Percentiles rank a stretch among this genome's conserved stretches.
Conservation (phyloP, 1,140 invertebrate species). For the Caenorhabditis tropicalis region DNA sequence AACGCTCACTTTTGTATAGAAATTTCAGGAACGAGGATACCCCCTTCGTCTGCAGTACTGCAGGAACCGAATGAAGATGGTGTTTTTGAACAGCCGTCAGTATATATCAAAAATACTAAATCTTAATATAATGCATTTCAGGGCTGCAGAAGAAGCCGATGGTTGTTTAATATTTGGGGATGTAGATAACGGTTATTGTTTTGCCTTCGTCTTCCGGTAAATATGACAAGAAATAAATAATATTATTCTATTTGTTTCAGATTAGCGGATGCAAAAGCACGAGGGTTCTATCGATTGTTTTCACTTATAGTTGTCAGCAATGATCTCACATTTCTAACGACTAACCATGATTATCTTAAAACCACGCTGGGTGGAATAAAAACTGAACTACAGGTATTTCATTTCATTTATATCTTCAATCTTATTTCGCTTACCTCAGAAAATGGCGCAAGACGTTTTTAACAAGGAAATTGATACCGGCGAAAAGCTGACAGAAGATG, state of each 20-base stretch:
- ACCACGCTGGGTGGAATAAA: conserved; percentile 20
- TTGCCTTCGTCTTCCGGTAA: conserved; percentile 52
- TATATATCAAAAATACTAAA: background rate
- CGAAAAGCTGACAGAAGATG: background rate
- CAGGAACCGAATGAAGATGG: conserved; percentile 26
- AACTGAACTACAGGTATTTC: conserved; percentile 24
- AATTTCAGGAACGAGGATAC: conserved; percentile 16
- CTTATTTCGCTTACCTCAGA: conserved; percentile 31
- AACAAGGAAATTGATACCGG: background rate
- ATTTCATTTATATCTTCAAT: too few relatives aligned
- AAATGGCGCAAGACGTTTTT: background rate
- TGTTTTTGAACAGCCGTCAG: conserved; percentile 13
- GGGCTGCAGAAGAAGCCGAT: conserved; percentile 35
- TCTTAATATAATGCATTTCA: background rate
- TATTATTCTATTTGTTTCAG: background rate
- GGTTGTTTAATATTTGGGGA: conserved; percentile 51
- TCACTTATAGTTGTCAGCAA: conserved; percentile 36
- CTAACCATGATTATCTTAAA: conserved; percentile 38
- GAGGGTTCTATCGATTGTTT: conserved; percentile 39
- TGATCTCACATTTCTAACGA: conserved; percentile 42
- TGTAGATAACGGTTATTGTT: conserved; percentile 41
- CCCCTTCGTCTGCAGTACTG: conserved; percentile 12
- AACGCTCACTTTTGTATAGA: background rate
- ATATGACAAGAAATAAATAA: too few relatives aligned
- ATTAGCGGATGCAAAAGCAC: conserved; percentile 44